A percentile compares a stretch with the other conserved stretches of the same genome.
These are phyloP conservation scores for Connochaetes taurinus DNA, from an alignment of 2,113 vertebrate species.

Conservation along the genomic window DNA sequence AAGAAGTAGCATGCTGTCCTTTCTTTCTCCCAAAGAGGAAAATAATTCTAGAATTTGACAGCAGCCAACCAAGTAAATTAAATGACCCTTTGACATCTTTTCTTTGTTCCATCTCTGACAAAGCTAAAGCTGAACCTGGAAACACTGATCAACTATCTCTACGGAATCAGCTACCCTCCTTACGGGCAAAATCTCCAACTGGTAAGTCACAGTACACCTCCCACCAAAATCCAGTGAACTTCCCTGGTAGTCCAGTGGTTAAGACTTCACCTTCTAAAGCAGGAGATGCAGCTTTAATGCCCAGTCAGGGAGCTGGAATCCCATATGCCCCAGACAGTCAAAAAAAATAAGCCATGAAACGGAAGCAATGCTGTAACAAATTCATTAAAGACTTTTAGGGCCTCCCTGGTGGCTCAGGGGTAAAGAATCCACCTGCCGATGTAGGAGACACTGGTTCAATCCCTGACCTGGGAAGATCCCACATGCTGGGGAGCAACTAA, in stretches of 20 bases:
- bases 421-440: neutral
- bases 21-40: neutral
- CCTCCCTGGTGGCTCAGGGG: neutral
- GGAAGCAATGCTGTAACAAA: neutral
- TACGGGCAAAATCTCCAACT: neutral
- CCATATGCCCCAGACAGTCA: neutral
- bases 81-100: neutral
- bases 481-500: neutral
- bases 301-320: neutral
- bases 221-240: neutral
- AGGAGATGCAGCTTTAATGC: neutral
- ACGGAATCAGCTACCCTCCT: neutral
- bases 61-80: neutral
- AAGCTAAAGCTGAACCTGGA: neutral
- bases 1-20: neutral
- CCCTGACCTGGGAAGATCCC: neutral
- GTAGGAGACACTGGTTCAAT: neutral
- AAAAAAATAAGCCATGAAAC: neutral
- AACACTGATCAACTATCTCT: neutral
- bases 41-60: neutral
- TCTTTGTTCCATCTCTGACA: neutral
- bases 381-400: neutral
- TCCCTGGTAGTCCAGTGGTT: neutral
- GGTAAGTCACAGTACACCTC: neutral
- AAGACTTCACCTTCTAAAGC: neutral